phyloP scores from a whole-genome alignment of 1,140 invertebrate species.

The Drosophila tsacasi region DNA sequence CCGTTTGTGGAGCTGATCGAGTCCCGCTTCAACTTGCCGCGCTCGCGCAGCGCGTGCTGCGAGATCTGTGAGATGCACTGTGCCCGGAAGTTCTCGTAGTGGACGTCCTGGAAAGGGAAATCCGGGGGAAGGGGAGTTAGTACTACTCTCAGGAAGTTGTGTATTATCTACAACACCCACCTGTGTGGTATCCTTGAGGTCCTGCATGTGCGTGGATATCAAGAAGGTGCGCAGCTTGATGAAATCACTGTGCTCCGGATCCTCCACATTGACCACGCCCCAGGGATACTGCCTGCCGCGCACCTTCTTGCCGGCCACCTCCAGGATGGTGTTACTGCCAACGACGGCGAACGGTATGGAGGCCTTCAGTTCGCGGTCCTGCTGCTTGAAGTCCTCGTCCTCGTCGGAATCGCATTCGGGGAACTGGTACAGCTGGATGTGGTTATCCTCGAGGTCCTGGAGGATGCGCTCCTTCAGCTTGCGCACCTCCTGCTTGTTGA shows the following conservation, averaged over 20 bases:
- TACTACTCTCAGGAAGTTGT: neutral
- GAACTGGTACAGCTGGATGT: conserved; percentile 98
- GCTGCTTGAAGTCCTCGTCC: conserved; percentile 96
- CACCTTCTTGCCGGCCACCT: conserved; percentile 95
- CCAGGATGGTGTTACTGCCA: conserved; percentile 97
- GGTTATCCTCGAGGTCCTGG: conserved; percentile 92
- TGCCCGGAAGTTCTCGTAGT: conserved; percentile 98
- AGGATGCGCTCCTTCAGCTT: conserved; percentile 95
- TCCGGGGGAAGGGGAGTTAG: too few relatives aligned
- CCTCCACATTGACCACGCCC: conserved; percentile 99
- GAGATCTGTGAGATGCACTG: conserved; percentile 96
- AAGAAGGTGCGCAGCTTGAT: conserved; percentile 98
- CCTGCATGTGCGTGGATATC: conserved; percentile 98
- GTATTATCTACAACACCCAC: conserved; percentile 68
- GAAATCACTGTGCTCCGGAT: conserved; percentile 98
- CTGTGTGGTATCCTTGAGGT: conserved; percentile 97
- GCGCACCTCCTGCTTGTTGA: conserved; percentile 95
- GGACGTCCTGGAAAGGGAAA: conserved; percentile 90
- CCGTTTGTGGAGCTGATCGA: conserved; percentile 90
- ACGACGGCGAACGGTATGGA: conserved; percentile 98
- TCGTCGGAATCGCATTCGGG: conserved; percentile 98
- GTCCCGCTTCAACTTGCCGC: conserved; percentile 95
- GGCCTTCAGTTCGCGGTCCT: conserved; percentile 95
- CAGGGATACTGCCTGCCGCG: conserved; percentile 98
- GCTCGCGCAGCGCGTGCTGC: conserved; percentile 91